Evolutionary conservation across 2,888 invertebrate species (phyloP), one percentile per base, ranked within the genome.

Genomic region (Himalopsyche tibetana): DNA sequence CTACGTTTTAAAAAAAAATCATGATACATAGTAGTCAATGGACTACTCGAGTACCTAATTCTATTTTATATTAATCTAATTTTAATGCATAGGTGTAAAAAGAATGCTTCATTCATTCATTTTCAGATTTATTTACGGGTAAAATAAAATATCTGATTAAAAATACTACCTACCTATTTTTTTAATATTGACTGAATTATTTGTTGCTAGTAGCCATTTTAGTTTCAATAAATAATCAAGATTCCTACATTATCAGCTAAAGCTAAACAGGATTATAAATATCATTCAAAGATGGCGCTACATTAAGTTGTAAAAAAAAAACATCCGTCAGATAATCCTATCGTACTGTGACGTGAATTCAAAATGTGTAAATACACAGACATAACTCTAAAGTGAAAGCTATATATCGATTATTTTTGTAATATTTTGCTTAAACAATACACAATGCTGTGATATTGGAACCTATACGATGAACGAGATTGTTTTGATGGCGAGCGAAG

Each of bases 301-400:
- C 69, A 63, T 80, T 79, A 85, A 79, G 56, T 79, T 80, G 40
- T 80, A 83, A 85, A 85, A 85, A n/a, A 28, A 85, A 80, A 85
- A 85, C 85, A 85, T 85, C 85, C 83, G 85, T 85, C 85, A 85
- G 63, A 80, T 56, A 69, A 56, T 80, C 79, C 51, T 79, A 74
- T 55, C 45, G 51, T 40, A 38, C 82, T 81, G 79, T 79, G 79
- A 82, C 79, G 82, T 55, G 80, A 85, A 82, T 85, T 82, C 55
- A 38, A 19, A 85, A 69, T 82, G 79, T 69, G 69, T 82, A 82
- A 82, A 82, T 82, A 82, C 82, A 82, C 51, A 82, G 82, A 55
- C 82, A 55, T 82, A 74, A 74, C 38, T 74, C 74, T 74, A 38
- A 74, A 74, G 74, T 74, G 74, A 74, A 74, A 74, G 74, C 74